Evolutionary conservation across 2,113 vertebrate species (phyloP).

Genomic region (Spea multiplicata): DNA sequence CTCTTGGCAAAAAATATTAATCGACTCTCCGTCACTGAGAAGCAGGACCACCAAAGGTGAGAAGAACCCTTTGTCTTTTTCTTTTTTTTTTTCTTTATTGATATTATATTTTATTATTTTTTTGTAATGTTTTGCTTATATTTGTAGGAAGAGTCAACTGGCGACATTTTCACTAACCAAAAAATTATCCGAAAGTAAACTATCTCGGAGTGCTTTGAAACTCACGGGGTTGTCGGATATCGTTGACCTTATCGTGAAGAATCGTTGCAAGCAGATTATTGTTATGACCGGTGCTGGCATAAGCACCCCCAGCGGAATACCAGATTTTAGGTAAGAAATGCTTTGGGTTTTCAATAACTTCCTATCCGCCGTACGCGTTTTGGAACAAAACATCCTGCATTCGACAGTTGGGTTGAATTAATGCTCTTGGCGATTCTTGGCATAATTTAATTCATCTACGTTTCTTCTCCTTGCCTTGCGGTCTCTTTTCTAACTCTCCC

Average conservation of each 20-base stretch:
- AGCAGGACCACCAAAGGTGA: slow-evolving; percentile 2
- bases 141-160: not conserved
- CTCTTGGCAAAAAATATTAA: not conserved
- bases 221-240: not conserved
- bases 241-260: slow-evolving; percentile 56
- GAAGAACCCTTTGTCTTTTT: not conserved
- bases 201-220: not conserved
- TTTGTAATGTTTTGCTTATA: not conserved
- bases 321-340: slow-evolving; percentile 81
- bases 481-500: too few relatives aligned
- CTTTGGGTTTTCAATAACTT: too few relatives aligned
- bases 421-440: too few relatives aligned
- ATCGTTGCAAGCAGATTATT: slow-evolving; percentile 69
- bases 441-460: too few relatives aligned
- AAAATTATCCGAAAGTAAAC: not conserved
- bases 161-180: not conserved
- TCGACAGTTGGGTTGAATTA: too few relatives aligned
- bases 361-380: too few relatives aligned
- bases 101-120: not conserved
- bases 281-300: slow-evolving; percentile 94
- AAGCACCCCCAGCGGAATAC: slow-evolving; percentile 91
- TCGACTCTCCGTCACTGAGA: not conserved
- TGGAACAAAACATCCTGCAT: too few relatives aligned
- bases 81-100: not conserved
- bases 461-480: too few relatives aligned